These are phyloP conservation scores for Butorides virescens DNA, from an alignment of 2,113 vertebrate genomes.

Conservation along the genomic window DNA sequence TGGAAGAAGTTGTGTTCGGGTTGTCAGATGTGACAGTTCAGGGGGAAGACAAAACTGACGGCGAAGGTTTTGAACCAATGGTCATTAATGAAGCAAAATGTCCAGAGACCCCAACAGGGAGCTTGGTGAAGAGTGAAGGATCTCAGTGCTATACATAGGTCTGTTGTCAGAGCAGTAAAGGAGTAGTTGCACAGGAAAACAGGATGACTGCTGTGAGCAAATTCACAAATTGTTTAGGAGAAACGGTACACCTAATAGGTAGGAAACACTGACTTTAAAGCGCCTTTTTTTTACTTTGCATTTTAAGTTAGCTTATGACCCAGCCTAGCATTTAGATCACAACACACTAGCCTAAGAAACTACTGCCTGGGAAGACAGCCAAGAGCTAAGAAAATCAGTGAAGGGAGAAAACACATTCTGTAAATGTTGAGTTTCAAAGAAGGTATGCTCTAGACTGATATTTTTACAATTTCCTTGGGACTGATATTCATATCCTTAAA, in stretches of 20 bases:
- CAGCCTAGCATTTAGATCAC: constrained; percentile 1
- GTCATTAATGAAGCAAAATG: background rate
- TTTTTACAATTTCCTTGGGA: constrained; percentile 23
- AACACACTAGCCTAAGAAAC: constrained; percentile 3
- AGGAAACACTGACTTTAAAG: background rate
- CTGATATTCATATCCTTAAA: constrained; percentile 39
- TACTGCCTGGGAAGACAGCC: constrained; percentile 43
- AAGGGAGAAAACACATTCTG: constrained; percentile 28
- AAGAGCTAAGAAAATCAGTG: constrained; percentile 50
- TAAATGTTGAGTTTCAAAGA: constrained; percentile 36
- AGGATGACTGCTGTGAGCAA: background rate
- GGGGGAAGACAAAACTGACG: background rate
- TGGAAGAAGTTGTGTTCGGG: background rate
- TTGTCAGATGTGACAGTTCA: background rate
- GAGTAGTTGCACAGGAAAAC: background rate
- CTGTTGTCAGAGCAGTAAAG: background rate
- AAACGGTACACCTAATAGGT: background rate
- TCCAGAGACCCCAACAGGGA: background rate
- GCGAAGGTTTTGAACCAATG: background rate
- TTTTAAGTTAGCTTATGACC: background rate
- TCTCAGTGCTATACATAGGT: background rate
- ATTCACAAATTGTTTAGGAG: background rate
- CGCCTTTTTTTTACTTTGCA: background rate
- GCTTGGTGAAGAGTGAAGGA: background rate
- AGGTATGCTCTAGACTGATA: background rate